A percentile compares a stretch with the other conserved stretches of the same genome.
phyloP scores from a whole-genome alignment of 1,140 invertebrate species.

The Philotrypesis tridentata region DNA sequence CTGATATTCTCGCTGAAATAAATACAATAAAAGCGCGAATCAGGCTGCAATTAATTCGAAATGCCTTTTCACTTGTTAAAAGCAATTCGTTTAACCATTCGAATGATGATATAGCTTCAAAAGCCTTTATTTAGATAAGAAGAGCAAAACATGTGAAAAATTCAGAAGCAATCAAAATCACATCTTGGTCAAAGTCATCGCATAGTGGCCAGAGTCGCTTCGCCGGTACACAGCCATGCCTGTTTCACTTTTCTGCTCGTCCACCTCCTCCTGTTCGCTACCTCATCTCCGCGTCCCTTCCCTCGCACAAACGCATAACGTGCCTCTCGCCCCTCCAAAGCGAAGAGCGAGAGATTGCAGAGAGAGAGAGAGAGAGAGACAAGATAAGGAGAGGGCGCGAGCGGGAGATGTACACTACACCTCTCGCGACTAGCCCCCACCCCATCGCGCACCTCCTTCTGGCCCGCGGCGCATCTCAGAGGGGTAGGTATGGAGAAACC shows the following conservation, averaged over 20 bases:
- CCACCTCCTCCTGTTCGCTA: too few relatives aligned
- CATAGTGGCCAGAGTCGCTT: too few relatives aligned
- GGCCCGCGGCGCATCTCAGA: neutral
- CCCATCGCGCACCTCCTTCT: neutral
- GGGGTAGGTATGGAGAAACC: neutral
- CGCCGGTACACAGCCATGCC: slow-evolving; percentile 15
- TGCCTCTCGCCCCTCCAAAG: neutral
- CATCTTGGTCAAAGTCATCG: too few relatives aligned
- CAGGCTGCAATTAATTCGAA: too few relatives aligned
- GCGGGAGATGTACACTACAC: slow-evolving; percentile 45
- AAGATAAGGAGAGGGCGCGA: slow-evolving; percentile 55
- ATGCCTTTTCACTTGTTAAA: too few relatives aligned
- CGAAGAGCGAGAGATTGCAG: too few relatives aligned
- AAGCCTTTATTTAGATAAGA: neutral
- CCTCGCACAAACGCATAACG: neutral
- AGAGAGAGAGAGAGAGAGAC: slow-evolving; percentile 32
- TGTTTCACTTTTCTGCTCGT: slow-evolving; percentile 9
- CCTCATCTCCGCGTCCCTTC: slow-evolving; percentile 27
- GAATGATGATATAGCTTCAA: too few relatives aligned
- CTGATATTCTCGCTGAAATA: too few relatives aligned
- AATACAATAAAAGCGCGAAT: too few relatives aligned
- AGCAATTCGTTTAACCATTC: too few relatives aligned
- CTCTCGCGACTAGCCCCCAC: neutral
- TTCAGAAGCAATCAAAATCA: too few relatives aligned
- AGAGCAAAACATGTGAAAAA: too few relatives aligned